phyloP scores from a whole-genome alignment of 2,888 invertebrate genomes.

The Prosopocoilus inquinatus region DNA sequence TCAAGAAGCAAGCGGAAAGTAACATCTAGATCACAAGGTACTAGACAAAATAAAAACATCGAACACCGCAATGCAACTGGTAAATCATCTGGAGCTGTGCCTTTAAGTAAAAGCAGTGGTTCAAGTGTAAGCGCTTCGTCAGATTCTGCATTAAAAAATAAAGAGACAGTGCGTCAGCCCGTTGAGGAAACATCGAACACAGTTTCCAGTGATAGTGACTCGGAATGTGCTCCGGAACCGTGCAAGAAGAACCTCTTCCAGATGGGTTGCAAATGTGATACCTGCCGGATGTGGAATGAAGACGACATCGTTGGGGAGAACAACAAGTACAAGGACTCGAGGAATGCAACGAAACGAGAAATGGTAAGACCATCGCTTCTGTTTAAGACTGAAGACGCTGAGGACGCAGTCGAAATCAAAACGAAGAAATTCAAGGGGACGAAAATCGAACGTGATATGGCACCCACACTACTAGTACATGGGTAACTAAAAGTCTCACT shows the following conservation, averaged over 20 bases:
- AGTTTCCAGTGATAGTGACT: background rate
- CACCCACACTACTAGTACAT: constrained; percentile 23
- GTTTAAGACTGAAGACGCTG: constrained; percentile 13
- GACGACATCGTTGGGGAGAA: constrained; percentile 11
- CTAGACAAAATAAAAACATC: too few species aligned
- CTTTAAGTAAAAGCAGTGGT: too few species aligned
- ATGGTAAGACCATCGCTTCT: constrained; percentile 14
- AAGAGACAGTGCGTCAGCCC: background rate
- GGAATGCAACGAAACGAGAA: background rate
- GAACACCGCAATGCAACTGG: too few species aligned
- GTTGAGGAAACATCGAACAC: background rate
- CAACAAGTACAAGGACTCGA: background rate
- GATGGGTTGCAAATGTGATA: constrained; percentile 17
- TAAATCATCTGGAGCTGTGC: too few species aligned
- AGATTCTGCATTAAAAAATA: background rate
- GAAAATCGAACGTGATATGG: constrained; percentile 17
- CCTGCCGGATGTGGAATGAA: constrained; percentile 15
- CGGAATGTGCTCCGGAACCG: background rate
- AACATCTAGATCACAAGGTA: too few species aligned
- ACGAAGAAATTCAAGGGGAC: constrained; percentile 8
- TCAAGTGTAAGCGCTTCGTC: background rate
- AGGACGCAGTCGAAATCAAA: constrained; percentile 7
- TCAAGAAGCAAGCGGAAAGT: too few species aligned
- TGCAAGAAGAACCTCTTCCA: constrained; percentile 3
- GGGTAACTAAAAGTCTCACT: constrained; percentile 22